Conservation (phyloP, 1,140 invertebrate species). For the Drosophila funebris region DNA sequence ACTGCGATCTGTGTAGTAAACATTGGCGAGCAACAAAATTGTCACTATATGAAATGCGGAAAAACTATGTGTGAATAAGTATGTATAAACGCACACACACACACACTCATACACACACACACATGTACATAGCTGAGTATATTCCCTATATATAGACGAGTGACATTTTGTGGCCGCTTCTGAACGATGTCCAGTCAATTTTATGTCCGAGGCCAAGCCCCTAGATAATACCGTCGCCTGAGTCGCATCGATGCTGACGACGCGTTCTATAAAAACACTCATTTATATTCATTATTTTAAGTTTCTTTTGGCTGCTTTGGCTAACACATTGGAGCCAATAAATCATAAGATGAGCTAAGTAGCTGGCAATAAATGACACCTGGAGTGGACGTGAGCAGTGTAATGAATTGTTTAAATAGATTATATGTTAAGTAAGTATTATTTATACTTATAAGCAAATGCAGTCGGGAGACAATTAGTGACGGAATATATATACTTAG, state of each 20-base stretch:
- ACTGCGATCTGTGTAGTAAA: slow-evolving; percentile 49
- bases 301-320: slow-evolving; percentile 18
- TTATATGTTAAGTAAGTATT: not conserved
- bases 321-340: slow-evolving; percentile 41
- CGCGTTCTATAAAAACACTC: slow-evolving; percentile 32
- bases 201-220: slow-evolving; percentile 49
- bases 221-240: slow-evolving; percentile 42
- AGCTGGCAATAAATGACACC: slow-evolving; percentile 40
- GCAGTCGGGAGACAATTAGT: not conserved
- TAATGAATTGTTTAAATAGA: not conserved
- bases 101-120: too few relatives aligned
- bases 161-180: slow-evolving; percentile 61
- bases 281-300: slow-evolving; percentile 48
- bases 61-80: slow-evolving; percentile 75
- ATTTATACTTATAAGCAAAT: not conserved
- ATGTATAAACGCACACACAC: slow-evolving; percentile 18
- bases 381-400: slow-evolving; percentile 3
- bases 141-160: slow-evolving; percentile 70
- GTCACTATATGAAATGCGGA: slow-evolving; percentile 77
- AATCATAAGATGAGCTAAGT: slow-evolving; percentile 48
- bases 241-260: slow-evolving; percentile 30
- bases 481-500: too few relatives aligned
- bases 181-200: slow-evolving; percentile 75
- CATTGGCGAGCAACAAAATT: slow-evolving; percentile 58
- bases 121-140: slow-evolving; percentile 11